A percentile compares a stretch with the other conserved stretches of the same genome.
Conservation (phyloP, 1,140 invertebrate species). For the Eurosta solidaginis region DNA sequence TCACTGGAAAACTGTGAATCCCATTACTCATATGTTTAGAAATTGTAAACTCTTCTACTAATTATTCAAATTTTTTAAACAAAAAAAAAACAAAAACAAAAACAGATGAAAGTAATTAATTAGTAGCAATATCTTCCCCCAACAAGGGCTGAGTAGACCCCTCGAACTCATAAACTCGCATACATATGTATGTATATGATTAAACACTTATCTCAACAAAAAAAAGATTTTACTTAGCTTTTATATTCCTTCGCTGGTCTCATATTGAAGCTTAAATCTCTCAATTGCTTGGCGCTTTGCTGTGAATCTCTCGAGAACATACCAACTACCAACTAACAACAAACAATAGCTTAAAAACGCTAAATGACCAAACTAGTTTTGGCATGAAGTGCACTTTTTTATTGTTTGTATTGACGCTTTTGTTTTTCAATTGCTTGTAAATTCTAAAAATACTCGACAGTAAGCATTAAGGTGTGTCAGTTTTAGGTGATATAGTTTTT, state of each 20-base stretch:
- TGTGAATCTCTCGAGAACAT: not conserved
- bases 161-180: too few relatives aligned
- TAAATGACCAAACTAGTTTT: not conserved
- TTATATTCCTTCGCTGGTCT: not conserved
- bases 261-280: not conserved
- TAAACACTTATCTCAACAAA: not conserved
- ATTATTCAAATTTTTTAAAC: too few relatives aligned
- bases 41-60: too few relatives aligned
- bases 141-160: too few relatives aligned
- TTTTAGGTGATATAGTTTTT: not conserved
- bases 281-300: not conserved
- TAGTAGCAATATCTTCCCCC: too few relatives aligned
- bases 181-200: too few relatives aligned
- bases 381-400: not conserved
- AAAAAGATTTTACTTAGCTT: not conserved
- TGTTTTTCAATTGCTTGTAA: not conserved
- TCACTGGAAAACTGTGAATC: too few relatives aligned
- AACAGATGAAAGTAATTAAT: too few relatives aligned
- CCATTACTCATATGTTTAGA: too few relatives aligned
- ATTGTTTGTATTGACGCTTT: not conserved
- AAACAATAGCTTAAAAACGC: not conserved
- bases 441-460: constrained; percentile 13
- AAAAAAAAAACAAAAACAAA: too few relatives aligned
- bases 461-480: too few relatives aligned
- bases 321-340: not conserved